Evolutionary conservation across 2,113 vertebrate species (phyloP).

Genomic region (Pachycephala philippinensis): DNA sequence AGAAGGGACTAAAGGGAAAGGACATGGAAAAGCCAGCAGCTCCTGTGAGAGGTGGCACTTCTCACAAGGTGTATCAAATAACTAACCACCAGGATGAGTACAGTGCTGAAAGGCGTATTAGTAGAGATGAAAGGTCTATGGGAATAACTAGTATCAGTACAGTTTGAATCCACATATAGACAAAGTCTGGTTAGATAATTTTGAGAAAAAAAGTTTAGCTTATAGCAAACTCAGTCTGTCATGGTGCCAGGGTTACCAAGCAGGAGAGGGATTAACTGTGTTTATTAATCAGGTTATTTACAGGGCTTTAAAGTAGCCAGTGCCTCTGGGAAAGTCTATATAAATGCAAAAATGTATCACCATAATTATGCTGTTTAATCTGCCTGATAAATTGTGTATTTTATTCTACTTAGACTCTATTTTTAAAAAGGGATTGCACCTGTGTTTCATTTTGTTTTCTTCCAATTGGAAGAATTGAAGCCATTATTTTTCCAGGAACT

Average conservation of each 20-base stretch:
- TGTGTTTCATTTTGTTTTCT: neutral
- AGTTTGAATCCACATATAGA: neutral
- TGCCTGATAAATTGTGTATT: neutral
- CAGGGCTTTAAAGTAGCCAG: neutral
- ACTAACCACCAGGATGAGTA: neutral
- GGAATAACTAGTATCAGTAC: neutral
- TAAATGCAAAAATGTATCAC: neutral
- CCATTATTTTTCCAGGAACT: neutral
- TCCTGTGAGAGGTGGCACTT: neutral
- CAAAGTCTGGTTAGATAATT: neutral
- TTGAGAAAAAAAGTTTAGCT: neutral
- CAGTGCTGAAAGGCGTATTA: neutral
- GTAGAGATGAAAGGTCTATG: neutral
- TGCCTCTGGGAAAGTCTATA: neutral
- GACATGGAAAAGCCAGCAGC: neutral
- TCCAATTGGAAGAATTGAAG: neutral
- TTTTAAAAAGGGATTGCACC: neutral
- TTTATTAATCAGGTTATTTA: neutral
- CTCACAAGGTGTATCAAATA: neutral
- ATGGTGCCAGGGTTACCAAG: neutral
- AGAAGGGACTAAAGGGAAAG: neutral
- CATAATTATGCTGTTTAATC: neutral
- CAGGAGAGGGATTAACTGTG: neutral
- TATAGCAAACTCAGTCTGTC: neutral
- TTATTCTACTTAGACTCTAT: neutral